These are phyloP conservation scores for Tetragonula carbonaria DNA, from an alignment of 2,888 invertebrate species.

Conservation along the genomic window DNA sequence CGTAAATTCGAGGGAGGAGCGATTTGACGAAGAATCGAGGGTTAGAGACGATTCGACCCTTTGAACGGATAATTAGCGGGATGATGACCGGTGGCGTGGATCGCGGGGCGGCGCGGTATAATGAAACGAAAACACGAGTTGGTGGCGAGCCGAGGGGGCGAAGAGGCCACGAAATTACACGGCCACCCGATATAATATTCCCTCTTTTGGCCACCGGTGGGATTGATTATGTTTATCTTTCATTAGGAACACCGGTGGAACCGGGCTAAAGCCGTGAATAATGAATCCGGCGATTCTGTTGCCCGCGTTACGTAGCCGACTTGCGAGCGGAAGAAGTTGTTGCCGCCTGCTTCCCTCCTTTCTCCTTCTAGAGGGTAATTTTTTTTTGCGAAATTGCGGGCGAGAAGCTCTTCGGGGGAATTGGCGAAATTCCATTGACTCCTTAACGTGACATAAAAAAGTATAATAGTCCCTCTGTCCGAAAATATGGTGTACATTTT, in stretches of 20 bases:
- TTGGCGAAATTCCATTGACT: no score
- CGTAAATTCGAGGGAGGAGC: not conserved
- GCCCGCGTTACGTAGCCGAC: not conserved
- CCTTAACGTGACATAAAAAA: no score
- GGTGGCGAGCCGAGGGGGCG: slow-evolving; percentile 23
- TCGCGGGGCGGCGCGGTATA: slow-evolving; percentile 68
- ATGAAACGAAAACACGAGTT: slow-evolving; percentile 80
- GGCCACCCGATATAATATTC: slow-evolving; percentile 80
- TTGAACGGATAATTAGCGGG: slow-evolving; percentile 74
- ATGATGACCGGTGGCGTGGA: slow-evolving; percentile 69
- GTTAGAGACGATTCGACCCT: slow-evolving; percentile 24
- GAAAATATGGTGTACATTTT: no score
- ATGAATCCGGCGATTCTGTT: slow-evolving; percentile 73
- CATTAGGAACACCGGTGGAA: slow-evolving; percentile 79
- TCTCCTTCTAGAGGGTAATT: slow-evolving; percentile 12
- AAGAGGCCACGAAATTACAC: slow-evolving; percentile 75
- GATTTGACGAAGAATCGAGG: not conserved
- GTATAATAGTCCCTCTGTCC: no score
- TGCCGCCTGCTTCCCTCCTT: not conserved
- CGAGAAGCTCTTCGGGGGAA: not conserved
- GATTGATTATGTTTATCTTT: slow-evolving; percentile 83
- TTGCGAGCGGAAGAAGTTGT: slow-evolving; percentile 1
- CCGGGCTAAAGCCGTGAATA: slow-evolving; percentile 77
- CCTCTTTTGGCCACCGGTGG: slow-evolving; percentile 76
- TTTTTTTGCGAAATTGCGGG: slow-evolving; percentile 42